These are phyloP conservation scores for Suillia variegata DNA, from an alignment of 2,888 invertebrate genomes.

Conservation along the genomic window DNA sequence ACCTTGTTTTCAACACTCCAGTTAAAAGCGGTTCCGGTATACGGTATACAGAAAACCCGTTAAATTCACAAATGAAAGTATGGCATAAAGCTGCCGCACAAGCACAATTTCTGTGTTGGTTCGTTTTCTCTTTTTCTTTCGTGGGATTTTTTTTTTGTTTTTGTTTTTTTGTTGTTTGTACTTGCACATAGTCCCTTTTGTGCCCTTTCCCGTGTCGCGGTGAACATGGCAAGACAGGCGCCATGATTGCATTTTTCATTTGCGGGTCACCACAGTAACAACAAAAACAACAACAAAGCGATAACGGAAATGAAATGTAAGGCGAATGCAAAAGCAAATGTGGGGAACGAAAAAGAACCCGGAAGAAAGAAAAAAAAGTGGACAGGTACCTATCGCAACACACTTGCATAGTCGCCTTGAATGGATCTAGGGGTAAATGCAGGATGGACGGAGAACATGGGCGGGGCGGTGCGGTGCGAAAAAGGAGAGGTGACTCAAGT, in stretches of 20 bases:
- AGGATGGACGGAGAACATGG: neutral
- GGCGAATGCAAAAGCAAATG: neutral
- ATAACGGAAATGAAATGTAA: constrained; percentile 5
- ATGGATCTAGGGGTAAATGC: neutral
- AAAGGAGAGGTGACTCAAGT: neutral
- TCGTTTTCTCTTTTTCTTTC: no score
- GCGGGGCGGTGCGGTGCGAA: neutral
- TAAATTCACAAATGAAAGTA: no score
- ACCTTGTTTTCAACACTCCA: neutral
- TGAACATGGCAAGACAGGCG: neutral
- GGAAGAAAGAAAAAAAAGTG: neutral
- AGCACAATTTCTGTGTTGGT: no score
- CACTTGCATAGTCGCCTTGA: neutral
- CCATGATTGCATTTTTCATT: constrained; percentile 5
- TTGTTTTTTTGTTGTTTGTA: no score
- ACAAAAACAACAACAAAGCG: neutral
- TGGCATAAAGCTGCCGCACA: no score
- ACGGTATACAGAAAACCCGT: no score
- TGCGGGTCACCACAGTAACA: constrained; percentile 5
- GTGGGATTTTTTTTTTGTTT: no score
- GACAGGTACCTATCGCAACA: neutral
- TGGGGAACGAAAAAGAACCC: neutral
- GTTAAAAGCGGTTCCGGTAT: neutral
- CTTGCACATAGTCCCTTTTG: no score
- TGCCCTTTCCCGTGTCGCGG: neutral